Percentiles rank a stretch among this genome's conserved stretches.
These are phyloP conservation scores for Coenobita brevimanus DNA, from an alignment of 1,140 invertebrate species.

Conservation along the genomic window DNA sequence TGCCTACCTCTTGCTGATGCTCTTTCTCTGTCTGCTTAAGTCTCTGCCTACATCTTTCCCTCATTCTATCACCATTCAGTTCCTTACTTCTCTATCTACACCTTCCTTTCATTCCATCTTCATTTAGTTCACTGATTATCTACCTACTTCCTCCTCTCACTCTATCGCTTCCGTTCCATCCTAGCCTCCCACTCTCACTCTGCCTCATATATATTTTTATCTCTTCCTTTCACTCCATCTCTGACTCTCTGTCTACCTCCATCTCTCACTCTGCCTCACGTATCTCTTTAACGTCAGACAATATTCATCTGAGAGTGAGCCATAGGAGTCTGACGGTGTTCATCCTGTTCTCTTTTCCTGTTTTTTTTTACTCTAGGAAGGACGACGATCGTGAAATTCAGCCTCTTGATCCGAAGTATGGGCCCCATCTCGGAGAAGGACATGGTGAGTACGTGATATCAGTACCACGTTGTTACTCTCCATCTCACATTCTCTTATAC, in stretches of 20 bases:
- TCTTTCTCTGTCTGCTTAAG: no score
- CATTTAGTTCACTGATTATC: no score
- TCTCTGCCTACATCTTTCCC: no score
- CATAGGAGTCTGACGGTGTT: background rate
- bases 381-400: conserved; percentile 73
- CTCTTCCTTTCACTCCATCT: background rate
- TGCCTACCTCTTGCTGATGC: no score
- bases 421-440: conserved; percentile 77
- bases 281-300: no score
- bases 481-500: background rate
- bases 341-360: conserved; percentile 10
- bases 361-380: conserved; percentile 9
- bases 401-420: conserved; percentile 76
- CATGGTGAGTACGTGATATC: conserved; percentile 73
- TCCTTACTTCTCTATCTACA: no score
- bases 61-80: no score
- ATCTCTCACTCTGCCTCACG: background rate
- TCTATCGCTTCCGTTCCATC: background rate
- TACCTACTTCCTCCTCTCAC: no score
- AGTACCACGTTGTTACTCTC: background rate
- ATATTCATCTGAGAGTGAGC: no score
- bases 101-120: no score
- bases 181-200: background rate
- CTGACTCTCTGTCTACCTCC: background rate
- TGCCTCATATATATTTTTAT: background rate